Conservation (phyloP, 2,888 invertebrate genomes). For the Volucella bombylans region DNA sequence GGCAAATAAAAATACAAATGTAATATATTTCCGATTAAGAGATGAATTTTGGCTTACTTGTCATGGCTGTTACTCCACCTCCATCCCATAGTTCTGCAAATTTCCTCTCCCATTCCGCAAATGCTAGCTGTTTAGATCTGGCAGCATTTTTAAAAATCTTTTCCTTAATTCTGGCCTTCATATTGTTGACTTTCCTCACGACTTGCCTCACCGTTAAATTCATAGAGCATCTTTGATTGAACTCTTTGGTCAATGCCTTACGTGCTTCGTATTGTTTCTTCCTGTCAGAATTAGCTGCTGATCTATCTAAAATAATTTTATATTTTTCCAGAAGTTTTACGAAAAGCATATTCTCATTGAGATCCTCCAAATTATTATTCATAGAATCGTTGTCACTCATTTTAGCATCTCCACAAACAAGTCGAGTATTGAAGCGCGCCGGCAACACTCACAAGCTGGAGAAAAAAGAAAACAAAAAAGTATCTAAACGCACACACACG, state of each 20-base stretch:
- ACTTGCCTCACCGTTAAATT: conserved; percentile 34
- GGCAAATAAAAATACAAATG: too few species aligned
- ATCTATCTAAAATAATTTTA: conserved; percentile 20
- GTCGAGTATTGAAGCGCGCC: too few species aligned
- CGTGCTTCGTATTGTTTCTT: neutral
- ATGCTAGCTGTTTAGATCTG: neutral
- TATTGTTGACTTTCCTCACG: conserved; percentile 35
- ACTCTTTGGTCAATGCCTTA: conserved; percentile 2
- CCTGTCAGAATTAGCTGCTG: too few species aligned
- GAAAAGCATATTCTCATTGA: conserved; percentile 23
- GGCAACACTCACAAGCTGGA: too few species aligned
- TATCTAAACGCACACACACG: too few species aligned
- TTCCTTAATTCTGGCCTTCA: conserved; percentile 23
- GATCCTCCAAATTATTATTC: neutral
- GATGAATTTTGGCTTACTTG: neutral
- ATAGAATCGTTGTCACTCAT: neutral
- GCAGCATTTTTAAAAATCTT: conserved; percentile 14
- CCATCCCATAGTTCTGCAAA: conserved; percentile 34
- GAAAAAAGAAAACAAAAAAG: too few species aligned
- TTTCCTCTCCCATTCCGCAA: conserved; percentile 12
- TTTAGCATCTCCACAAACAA: too few species aligned
- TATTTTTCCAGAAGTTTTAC: conserved; percentile 32
- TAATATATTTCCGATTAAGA: too few species aligned
- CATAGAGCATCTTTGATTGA: conserved; percentile 17
- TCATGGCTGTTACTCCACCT: too few species aligned